A percentile compares a stretch with the other conserved stretches of the same genome.
Evolutionary conservation across 2,113 vertebrate genomes (phyloP).

Genomic region (Cebidichthys violaceus): DNA sequence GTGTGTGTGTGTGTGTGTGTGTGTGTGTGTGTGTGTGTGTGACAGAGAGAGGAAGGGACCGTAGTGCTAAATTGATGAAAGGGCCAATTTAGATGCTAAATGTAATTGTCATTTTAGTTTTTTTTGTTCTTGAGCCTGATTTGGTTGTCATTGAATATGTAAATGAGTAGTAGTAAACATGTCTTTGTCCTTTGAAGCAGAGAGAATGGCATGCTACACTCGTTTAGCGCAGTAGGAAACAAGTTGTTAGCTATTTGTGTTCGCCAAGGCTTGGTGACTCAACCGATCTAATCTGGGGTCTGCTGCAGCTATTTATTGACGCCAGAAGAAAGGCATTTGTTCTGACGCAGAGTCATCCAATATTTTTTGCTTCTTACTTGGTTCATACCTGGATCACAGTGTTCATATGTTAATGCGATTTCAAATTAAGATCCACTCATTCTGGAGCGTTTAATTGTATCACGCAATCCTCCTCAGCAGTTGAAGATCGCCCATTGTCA

Average conservation of each 20-base stretch:
- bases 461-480: too few species aligned
- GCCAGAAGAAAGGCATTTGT: slow-evolving; percentile 57
- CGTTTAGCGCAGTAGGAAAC: slow-evolving; percentile 38
- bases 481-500: too few species aligned
- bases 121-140: neutral
- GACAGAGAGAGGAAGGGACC: neutral
- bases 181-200: slow-evolving; percentile 17
- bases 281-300: slow-evolving; percentile 59
- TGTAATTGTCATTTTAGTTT: neutral
- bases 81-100: neutral
- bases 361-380: neutral
- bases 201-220: slow-evolving; percentile 19
- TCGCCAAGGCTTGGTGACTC: slow-evolving; percentile 45
- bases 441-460: too few species aligned
- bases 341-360: slow-evolving; percentile 4
- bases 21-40: too few species aligned
- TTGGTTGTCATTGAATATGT: slow-evolving; percentile 6
- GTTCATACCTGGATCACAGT: neutral
- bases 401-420: neutral
- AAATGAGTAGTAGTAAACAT: neutral
- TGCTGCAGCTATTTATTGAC: slow-evolving; percentile 59
- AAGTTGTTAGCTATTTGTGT: slow-evolving; percentile 48
- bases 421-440: too few species aligned
- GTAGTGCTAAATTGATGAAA: neutral
- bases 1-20: too few species aligned